Percentiles rank a stretch among this genome's conserved stretches.
Evolutionary conservation across 2,888 invertebrate genomes (phyloP).

Genomic region (Eristalis arbustorum): DNA sequence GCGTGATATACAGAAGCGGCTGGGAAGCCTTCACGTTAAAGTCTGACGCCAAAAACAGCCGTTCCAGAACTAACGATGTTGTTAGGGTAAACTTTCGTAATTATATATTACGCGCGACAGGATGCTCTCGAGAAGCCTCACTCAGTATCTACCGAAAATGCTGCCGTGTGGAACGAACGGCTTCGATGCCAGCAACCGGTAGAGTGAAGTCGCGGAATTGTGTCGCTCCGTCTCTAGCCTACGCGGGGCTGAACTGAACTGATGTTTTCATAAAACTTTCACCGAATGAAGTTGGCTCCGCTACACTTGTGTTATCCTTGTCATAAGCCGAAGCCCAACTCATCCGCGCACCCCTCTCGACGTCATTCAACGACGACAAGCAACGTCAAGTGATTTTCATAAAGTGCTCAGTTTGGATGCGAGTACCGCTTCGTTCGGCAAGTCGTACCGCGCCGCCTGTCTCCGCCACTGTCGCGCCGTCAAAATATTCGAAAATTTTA

Average conservation of each 20-base stretch:
- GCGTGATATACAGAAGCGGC: constrained; percentile 50
- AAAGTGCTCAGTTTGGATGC: constrained; percentile 8
- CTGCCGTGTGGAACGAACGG: constrained; percentile 38
- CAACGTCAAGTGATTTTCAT: constrained; percentile 45
- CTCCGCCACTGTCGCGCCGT: neutral
- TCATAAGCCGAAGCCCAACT: constrained; percentile 6
- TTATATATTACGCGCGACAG: constrained; percentile 62
- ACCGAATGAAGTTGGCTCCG: constrained; percentile 44
- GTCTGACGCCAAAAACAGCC: constrained; percentile 54
- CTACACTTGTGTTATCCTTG: constrained; percentile 2
- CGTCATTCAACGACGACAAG: constrained; percentile 10
- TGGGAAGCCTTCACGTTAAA: constrained; percentile 42
- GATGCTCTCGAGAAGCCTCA: constrained; percentile 47
- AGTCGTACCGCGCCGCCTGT: neutral
- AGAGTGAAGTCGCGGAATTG: neutral
- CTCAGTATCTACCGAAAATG: constrained; percentile 22
- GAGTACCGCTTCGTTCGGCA: constrained; percentile 1
- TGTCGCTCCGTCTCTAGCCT: neutral
- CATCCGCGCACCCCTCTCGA: neutral
- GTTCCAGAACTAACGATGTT: constrained; percentile 64
- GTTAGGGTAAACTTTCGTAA: constrained; percentile 67
- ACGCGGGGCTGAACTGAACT: constrained; percentile 8
- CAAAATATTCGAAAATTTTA: constrained; percentile 39
- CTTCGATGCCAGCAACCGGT: neutral
- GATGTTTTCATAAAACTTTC: constrained; percentile 56